Conservation (phyloP, 2,888 invertebrate species). For the Melitaea athalia region DNA sequence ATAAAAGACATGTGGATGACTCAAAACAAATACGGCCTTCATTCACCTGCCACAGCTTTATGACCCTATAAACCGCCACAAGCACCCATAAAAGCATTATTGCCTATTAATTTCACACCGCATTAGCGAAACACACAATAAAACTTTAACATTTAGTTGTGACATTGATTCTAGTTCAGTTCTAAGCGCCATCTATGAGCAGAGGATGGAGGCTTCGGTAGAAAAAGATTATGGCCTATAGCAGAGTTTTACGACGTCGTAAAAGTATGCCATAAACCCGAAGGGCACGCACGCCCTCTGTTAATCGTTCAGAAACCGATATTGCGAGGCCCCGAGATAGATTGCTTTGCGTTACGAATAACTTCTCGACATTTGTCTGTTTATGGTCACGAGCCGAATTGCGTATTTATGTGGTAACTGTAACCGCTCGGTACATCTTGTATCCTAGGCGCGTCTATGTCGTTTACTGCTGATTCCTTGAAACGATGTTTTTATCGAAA, state of each 20-base stretch:
- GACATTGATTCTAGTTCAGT: constrained; percentile 75
- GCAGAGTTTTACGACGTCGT: constrained; percentile 76
- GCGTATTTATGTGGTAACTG: constrained; percentile 40
- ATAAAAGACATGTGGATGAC: constrained; percentile 63
- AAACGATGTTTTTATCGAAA: not conserved
- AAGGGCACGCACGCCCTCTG: constrained; percentile 82
- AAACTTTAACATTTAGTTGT: constrained; percentile 75
- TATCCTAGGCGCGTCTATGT: constrained; percentile 12
- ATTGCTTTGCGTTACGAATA: constrained; percentile 76
- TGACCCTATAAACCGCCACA: constrained; percentile 74
- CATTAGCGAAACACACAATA: constrained; percentile 82
- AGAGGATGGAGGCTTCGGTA: constrained; percentile 55
- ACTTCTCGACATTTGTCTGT: constrained; percentile 76
- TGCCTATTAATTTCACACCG: constrained; percentile 82
- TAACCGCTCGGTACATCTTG: constrained; percentile 25
- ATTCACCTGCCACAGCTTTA: constrained; percentile 72
- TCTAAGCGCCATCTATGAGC: constrained; percentile 75
- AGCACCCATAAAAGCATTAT: constrained; percentile 81
- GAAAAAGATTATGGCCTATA: constrained; percentile 81
- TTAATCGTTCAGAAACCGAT: constrained; percentile 82
- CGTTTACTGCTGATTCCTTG: constrained; percentile 15
- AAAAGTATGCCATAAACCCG: constrained; percentile 80
- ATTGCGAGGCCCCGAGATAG: constrained; percentile 80
- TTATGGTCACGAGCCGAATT: constrained; percentile 66
- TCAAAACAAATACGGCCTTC: constrained; percentile 69